Evolutionary conservation across 1,140 invertebrate species (phyloP), one percentile per base, ranked within the genome.

Genomic region (Trichomalopsis sarcophagae): DNA sequence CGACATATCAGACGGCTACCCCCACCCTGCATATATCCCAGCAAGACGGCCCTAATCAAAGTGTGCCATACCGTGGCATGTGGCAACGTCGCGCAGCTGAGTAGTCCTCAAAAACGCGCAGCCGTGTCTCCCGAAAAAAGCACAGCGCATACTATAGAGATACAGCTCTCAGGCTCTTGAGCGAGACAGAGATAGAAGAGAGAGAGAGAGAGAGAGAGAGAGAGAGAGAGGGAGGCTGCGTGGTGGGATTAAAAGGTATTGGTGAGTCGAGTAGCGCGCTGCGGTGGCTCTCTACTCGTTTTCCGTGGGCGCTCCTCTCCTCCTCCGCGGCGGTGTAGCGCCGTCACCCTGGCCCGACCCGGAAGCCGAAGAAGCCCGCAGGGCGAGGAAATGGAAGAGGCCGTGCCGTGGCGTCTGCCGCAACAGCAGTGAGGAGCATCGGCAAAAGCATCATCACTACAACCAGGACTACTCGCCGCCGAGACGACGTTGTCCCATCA

Each of bases 261-360:
- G 40, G 40, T 55, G 50, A 21, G 13, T 17, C 50, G 50, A 4
- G 50, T 55, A 55, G 50, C 50, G 50, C n/a, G 68, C 23, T 71
- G 66, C 40, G n/a, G 75, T 79, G 75, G 75, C 40, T 62, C 44
- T 82, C 3, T 62, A 62, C 55, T 50, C 68, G 14, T 69, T 82
- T 40, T 82, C 40, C 3, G 36, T 83, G 30, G 50, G 82, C 74
- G 82, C 74, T 40, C 82, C 82, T n/a, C 55, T 82, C 13, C 40
- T 73, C 11, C 69, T 73, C 66, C 14, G n/a, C 10, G 66, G 80
- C 50, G 78, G 30, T 9, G n/a, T 10, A 11, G 9, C 73, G 21
- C 66, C 33, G 30, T 47, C 47, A 79, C 55, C 80, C 71, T 82
- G 84, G 79, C 66, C 66, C 40, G 36, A 50, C 74, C 21, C 30